Evolutionary conservation across 2,888 invertebrate species (phyloP), one percentile per base, ranked within the genome.

Genomic region (Dinocampus coccinellae): DNA sequence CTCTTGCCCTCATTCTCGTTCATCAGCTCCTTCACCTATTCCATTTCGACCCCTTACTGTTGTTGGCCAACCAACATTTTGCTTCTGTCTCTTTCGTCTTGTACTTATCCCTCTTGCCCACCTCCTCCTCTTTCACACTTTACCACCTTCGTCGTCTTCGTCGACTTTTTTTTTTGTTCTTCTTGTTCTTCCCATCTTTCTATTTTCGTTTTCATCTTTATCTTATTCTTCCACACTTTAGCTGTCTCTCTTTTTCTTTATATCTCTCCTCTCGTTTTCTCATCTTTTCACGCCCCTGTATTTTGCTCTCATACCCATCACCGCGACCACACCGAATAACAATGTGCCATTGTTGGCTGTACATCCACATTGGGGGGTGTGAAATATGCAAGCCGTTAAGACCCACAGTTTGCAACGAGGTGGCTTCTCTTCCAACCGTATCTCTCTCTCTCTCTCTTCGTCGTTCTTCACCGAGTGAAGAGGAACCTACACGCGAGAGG

Each of bases 321-420:
- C 66, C 74, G 75, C 78, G 80, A 79, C 80, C 81, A 79, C 78
- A 80, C 82, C 82, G 81, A 85, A 80, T 82, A 85, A 86, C 85
- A 86, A 84, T 84, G 84, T 80, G 77, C 80, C 81, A 83, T 85
- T 86, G 85, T 86, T 82, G 75, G 76, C 76, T 73, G 79, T 77
- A 77, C 81, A 82, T 82, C 80, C 78, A 78, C 80, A 83, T 82
- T 81, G 68, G 79, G n/a, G 75, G 76, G 78, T 77, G 79, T 82
- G 80, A 83, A 84, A 85, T 84, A 83, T 84, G 80, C 81, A 81
- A 78, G 79, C 79, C 77, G 77, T 77, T 78, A 77, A 76, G 76
- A 78, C 74, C 74, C 65, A 63, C 3, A 55, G 33, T 53, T 66
- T 16, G 70, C 64, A 65, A 63, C 62, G 63, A 72, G 57, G 16